Base-by-base conservation (phyloP, 2,888 invertebrate genomes). In the Lordiphosa andalusiaca region DNA sequence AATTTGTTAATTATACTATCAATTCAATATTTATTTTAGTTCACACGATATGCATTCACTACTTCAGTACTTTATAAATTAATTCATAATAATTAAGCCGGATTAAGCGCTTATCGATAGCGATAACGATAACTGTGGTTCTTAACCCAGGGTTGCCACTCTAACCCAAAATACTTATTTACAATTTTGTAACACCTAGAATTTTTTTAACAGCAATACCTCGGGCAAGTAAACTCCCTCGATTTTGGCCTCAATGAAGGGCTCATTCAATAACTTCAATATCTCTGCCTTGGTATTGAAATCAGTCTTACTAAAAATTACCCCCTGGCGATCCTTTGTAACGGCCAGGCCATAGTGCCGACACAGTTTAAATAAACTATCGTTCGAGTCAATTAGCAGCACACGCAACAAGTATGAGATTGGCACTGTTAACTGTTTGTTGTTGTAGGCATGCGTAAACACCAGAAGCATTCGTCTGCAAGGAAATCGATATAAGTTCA, bases 391-490 rank as follows among this genome's bases (percentile, higher is more conserved):
- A 19, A 67, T 41, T 35, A 77, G 50, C 6, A 57, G 36, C 19
- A 91, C 61, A 50, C 90, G 85, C 73, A 90, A 87, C 37, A 93
- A 74, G 80, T 90, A 89, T 2, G 86, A 63, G 12, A 89, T 75
- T 2, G 93, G 91, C 73, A 91, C 91, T 2, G 87, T 86, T 2
- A 91, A 82, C 53, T 90, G 90, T 83, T 91, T 91, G 67, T 90
- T 91, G 70, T 89, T 92, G 71, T 92, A 93, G 19, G 91, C 92
- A 50, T 87, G 81, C 50, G 91, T 90, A 90, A 93, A 92, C 3
- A 90, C 89, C 75, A 89, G 76, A 48, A 92, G 86, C 13, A 91
- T 86, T 63, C 88, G 87, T 65, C 93, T 93, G 73, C 58, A 89
- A 87, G 61, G 72, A 70, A 10, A 55, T 48, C 33, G 49, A 50